phyloP scores from a whole-genome alignment of 2,797 vertebrate genomes.

The Brachyalestes nurse region DNA sequence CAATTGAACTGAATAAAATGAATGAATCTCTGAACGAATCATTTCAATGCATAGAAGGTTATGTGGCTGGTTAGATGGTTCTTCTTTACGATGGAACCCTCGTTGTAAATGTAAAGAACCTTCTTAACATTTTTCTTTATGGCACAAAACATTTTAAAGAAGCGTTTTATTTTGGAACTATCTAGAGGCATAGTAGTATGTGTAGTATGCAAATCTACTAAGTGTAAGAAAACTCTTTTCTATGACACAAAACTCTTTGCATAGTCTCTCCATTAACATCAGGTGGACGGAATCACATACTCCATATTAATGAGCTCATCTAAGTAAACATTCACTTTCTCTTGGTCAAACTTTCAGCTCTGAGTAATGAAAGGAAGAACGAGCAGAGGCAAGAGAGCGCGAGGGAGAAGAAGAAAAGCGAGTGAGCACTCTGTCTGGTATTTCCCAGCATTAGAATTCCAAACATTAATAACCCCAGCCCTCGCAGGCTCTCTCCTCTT shows the following conservation, averaged over 20 bases:
- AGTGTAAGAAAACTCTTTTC: background rate
- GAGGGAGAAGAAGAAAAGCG: constrained; percentile 24
- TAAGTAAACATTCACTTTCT: constrained; percentile 45
- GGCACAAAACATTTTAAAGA: no score
- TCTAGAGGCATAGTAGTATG: no score
- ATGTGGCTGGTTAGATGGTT: no score
- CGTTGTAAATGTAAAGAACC: no score
- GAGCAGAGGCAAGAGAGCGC: constrained; percentile 12
- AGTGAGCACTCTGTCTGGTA: constrained; percentile 51
- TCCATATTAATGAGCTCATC: constrained; percentile 40
- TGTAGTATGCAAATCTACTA: no score
- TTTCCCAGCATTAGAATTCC: constrained; percentile 70
- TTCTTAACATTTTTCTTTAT: no score
- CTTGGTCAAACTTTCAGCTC: constrained; percentile 46
- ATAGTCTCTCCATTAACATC: constrained; percentile 20
- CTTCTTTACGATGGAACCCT: no score
- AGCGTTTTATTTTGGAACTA: no score
- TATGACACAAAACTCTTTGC: background rate
- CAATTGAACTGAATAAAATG: no score
- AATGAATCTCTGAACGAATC: no score
- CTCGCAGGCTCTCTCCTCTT: no score
- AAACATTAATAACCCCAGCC: constrained; percentile 67
- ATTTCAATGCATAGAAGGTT: no score
- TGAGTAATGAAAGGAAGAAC: constrained; percentile 39
- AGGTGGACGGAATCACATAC: constrained; percentile 13